phyloP scores from a whole-genome alignment of 2,797 vertebrate species.

The Sebastes melanostomus region DNA sequence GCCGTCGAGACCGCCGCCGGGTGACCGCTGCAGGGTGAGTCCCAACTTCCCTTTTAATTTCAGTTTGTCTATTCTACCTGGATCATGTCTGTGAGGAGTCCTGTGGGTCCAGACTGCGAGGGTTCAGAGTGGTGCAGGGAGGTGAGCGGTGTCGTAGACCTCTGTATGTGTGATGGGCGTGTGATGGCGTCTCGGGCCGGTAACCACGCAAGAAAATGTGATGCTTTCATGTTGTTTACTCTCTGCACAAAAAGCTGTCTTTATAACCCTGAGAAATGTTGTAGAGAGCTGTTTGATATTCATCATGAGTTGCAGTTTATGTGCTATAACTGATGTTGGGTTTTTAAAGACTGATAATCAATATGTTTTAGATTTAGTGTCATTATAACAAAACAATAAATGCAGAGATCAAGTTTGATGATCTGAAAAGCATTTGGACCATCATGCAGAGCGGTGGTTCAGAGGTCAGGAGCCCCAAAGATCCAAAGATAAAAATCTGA shows the following conservation, averaged over 20 bases:
- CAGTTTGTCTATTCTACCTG: not conserved
- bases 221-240: not conserved
- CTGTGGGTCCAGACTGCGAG: not conserved
- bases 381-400: not conserved
- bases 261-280: not conserved
- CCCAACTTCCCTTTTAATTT: constrained; percentile 21
- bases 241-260: not conserved
- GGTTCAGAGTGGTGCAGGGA: constrained; percentile 15
- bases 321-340: not conserved
- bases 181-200: constrained; percentile 26
- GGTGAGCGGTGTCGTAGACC: constrained; percentile 21
- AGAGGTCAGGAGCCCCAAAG: not conserved
- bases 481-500: not conserved
- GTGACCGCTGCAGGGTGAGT: constrained; percentile 46
- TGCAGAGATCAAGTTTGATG: not conserved
- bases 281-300: too few relatives aligned
- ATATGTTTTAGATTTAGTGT: not conserved
- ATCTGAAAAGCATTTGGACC: not conserved
- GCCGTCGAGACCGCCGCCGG: not conserved
- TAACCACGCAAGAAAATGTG: constrained; percentile 2
- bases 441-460: not conserved
- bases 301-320: not conserved
- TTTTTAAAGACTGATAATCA: not conserved
- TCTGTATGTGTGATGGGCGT: not conserved
- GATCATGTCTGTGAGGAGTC: not conserved